Percentiles rank a stretch among this genome's conserved stretches.
These are phyloP conservation scores for Drosophila parthenogenetica DNA, from an alignment of 2,888 invertebrate genomes.

Conservation along the genomic window DNA sequence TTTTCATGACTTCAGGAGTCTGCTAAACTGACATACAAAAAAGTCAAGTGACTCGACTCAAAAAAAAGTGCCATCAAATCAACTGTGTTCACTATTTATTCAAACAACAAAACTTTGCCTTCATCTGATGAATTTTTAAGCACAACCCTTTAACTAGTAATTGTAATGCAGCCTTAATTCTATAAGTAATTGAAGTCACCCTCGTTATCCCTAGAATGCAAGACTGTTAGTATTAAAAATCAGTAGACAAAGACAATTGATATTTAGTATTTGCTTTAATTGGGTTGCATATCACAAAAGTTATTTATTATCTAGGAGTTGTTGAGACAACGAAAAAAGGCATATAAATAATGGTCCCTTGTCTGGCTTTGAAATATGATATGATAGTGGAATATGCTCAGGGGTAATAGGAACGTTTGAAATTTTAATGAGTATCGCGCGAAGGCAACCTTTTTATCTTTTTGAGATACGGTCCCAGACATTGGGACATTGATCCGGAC, in stretches of 20 bases:
- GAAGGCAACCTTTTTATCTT: constrained; percentile 48
- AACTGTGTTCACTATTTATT: neutral
- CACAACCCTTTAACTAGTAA: neutral
- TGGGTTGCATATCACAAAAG: neutral
- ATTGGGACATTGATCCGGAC: constrained; percentile 33
- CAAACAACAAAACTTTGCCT: no score
- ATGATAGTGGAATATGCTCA: constrained; percentile 31
- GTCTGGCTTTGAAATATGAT: constrained; percentile 40
- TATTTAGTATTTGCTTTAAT: constrained; percentile 3
- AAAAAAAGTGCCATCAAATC: neutral
- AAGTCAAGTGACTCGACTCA: no score
- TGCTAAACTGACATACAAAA: no score
- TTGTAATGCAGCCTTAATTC: neutral
- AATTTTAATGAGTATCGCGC: constrained; percentile 59
- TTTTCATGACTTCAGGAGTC: no score
- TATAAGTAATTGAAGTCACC: neutral
- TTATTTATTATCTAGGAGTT: constrained; percentile 4
- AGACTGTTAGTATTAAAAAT: neutral
- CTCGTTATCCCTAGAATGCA: neutral
- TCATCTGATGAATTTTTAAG: no score
- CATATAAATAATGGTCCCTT: neutral
- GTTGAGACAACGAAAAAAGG: neutral
- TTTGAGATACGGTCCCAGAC: constrained; percentile 11
- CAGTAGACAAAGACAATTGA: neutral
- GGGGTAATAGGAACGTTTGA: constrained; percentile 32